phyloP scores from a whole-genome alignment of 2,888 invertebrate genomes.

The Trichacis sp. region DNA sequence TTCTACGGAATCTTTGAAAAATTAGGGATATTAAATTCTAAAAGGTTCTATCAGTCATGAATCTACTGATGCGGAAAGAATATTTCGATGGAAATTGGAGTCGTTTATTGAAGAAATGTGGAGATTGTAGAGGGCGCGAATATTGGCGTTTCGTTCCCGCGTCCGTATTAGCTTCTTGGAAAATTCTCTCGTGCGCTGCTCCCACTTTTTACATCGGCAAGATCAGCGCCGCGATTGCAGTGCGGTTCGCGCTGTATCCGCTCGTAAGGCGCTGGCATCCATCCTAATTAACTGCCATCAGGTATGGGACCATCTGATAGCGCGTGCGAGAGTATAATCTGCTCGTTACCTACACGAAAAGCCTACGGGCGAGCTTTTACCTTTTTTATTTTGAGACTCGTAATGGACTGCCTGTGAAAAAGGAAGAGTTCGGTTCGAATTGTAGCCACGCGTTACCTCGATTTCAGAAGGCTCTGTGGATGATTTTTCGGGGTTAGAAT shows the following conservation, averaged over 20 bases:
- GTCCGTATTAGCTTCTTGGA: constrained; percentile 5
- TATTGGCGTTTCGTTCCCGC: no score
- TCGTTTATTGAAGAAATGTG: no score
- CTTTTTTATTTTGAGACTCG: background rate
- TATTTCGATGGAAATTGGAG: no score
- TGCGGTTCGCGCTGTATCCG: constrained; percentile 63
- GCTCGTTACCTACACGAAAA: constrained; percentile 67
- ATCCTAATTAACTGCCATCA: constrained; percentile 68
- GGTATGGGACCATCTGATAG: constrained; percentile 67
- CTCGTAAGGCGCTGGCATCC: constrained; percentile 68
- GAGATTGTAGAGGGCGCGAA: no score
- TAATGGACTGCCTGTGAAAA: background rate
- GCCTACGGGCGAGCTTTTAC: constrained; percentile 26
- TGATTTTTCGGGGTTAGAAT: no score
- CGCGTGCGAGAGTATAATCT: constrained; percentile 61
- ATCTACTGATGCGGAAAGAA: no score
- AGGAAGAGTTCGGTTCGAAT: no score
- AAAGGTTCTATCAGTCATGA: no score
- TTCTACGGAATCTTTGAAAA: no score
- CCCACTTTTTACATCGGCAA: constrained; percentile 17
- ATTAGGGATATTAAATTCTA: no score
- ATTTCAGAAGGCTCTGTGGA: no score
- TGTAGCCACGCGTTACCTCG: no score
- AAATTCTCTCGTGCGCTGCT: constrained; percentile 3
- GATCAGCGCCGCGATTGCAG: constrained; percentile 55